Conservation (phyloP, 2,797 vertebrate genomes). For the Hapalemur alaotrensis region DNA sequence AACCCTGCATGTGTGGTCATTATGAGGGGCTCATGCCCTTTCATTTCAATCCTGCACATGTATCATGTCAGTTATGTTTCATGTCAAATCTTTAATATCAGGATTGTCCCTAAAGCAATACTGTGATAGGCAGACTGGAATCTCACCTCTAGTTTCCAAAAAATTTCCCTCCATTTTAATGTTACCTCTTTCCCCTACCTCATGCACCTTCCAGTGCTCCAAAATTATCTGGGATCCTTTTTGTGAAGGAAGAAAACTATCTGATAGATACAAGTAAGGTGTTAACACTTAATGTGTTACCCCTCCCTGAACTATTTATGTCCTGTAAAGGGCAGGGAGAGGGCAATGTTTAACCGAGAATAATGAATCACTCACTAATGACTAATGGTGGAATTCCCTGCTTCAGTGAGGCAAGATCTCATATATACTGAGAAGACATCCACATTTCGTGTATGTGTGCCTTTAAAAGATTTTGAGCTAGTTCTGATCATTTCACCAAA, state of each 20-base stretch:
- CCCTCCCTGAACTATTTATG: neutral
- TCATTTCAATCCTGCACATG: constrained; percentile 37
- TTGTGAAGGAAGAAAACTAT: neutral
- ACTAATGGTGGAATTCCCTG: neutral
- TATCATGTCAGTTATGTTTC: neutral
- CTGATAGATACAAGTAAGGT: neutral
- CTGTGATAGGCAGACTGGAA: constrained; percentile 5
- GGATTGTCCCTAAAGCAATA: constrained; percentile 7
- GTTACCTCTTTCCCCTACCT: neutral
- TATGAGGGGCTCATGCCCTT: constrained; percentile 29
- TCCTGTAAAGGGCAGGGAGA: neutral
- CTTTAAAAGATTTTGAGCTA: constrained; percentile 34
- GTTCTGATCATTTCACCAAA: neutral
- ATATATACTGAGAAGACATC: neutral
- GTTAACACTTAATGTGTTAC: constrained; percentile 2
- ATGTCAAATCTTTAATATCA: constrained; percentile 1
- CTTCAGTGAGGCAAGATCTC: neutral
- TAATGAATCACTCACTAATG: neutral
- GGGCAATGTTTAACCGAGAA: neutral
- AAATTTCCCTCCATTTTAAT: constrained; percentile 14
- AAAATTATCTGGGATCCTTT: neutral
- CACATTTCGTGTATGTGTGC: neutral
- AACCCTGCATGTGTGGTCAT: constrained; percentile 23
- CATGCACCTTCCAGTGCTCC: neutral
- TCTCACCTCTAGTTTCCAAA: neutral